Base-by-base conservation (phyloP, 2,888 invertebrate genomes). In the Ornithoptera alexandrae region DNA sequence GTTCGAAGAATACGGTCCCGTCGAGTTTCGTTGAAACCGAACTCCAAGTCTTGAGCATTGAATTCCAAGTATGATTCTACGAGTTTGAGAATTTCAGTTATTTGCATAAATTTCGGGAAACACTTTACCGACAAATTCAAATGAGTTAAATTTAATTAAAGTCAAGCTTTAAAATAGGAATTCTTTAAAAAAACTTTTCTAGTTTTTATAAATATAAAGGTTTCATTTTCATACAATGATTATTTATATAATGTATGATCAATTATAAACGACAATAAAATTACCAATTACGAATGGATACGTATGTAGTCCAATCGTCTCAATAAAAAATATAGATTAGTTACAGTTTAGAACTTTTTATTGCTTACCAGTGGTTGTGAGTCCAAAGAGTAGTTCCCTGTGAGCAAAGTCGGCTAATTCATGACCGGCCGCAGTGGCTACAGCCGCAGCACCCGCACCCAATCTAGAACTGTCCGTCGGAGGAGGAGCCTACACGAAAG, bases 21-120 rank as follows among this genome's bases (percentile, higher is more conserved):
- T 72, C 97, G 93, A 74, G 96, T 96, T 89, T 97, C 97, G 89
- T 97, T 97, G 87, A 99, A 96, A 73, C 98, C 99, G 84, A 97
- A 96, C 93, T 97, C 96, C 84, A 97, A 94, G 86, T 96, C 96
- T 92, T 96, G 96, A 72, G 96, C 96, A 89, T 95, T 96, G 83
- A 96, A 93, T 89, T 96, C 96, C 88, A 96, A 90, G 89, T 97
- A 97, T 73, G 97, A 97, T 93, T 97, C 95, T 89, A 95, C 93
- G 89, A 87, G 79, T 77, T 81, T 83, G 78, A 80, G 81, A 75
- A 82, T 80, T 78, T 79, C 78, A 79, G 77, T 83, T 81, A 89
- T 89, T 88, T 86, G 79, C 84, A 87, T 88, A 79, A 83, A 83
- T 82, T 82, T 84, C 70, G 77, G 75, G 78, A 79, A 75, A 72